These are phyloP conservation scores for Plumapathes pennacea DNA, from an alignment of 92 coral and sea anemone species.

Conservation along the genomic window DNA sequence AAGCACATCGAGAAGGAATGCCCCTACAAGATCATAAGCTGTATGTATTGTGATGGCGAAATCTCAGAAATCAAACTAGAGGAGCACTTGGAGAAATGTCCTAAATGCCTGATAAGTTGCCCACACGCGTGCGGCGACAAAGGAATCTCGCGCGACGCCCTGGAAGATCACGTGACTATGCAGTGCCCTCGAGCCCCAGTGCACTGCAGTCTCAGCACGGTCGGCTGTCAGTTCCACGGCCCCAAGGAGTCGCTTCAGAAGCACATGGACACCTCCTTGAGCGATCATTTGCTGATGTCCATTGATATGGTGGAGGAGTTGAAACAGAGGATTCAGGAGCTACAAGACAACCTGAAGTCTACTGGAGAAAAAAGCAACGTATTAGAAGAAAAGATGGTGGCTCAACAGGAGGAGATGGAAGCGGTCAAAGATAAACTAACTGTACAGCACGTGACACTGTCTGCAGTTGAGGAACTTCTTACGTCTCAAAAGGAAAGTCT, in stretches of 20 bases:
- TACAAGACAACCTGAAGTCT: slow-evolving; percentile 18
- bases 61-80: slow-evolving; percentile 41
- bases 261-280: slow-evolving; percentile 36
- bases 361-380: slow-evolving; percentile 24
- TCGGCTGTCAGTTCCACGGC: slow-evolving; percentile 63
- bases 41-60: slow-evolving; percentile 57
- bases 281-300: slow-evolving; percentile 56
- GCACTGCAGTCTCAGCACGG: slow-evolving; percentile 44
- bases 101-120: slow-evolving; percentile 70
- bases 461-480: slow-evolving; percentile 44
- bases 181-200: slow-evolving; percentile 53
- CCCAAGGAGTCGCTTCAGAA: slow-evolving; percentile 38
- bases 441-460: slow-evolving; percentile 63
- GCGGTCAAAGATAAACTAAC: slow-evolving; percentile 49
- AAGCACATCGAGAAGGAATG: slow-evolving; percentile 78
- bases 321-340: slow-evolving; percentile 6
- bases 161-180: slow-evolving; percentile 45
- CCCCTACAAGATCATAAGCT: slow-evolving; percentile 42
- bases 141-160: slow-evolving; percentile 44
- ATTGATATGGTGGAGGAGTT: slow-evolving; percentile 23
- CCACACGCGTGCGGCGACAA: slow-evolving; percentile 63
- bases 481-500: slow-evolving; percentile 31
- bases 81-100: slow-evolving; percentile 64
- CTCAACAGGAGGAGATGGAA: slow-evolving; percentile 61
- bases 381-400: slow-evolving; percentile 23